Evolutionary conservation across 2,797 vertebrate genomes (phyloP).

Genomic region (Somateria mollissima): DNA sequence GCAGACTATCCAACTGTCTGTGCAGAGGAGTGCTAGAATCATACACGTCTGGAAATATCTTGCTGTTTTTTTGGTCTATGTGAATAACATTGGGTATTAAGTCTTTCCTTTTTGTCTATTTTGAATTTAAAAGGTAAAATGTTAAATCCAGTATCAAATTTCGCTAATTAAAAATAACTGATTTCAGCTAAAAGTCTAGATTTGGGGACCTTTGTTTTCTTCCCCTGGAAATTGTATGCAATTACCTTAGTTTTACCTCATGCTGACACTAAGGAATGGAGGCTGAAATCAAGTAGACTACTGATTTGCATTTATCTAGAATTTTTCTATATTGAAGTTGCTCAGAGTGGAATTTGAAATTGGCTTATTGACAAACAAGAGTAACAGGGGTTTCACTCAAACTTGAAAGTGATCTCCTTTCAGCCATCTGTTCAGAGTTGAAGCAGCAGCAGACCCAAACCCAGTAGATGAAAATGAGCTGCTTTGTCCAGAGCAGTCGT

Average conservation of each 20-base stretch:
- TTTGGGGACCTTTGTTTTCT: background rate
- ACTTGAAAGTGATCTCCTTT: background rate
- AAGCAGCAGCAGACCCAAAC: background rate
- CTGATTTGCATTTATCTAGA: background rate
- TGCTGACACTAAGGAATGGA: background rate
- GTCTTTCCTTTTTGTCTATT: background rate
- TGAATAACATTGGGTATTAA: background rate
- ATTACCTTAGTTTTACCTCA: background rate
- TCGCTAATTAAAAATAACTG: background rate
- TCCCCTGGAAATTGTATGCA: background rate
- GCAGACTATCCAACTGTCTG: background rate
- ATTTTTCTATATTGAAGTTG: background rate
- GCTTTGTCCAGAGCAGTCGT: background rate
- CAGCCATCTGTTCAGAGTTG: conserved; percentile 10
- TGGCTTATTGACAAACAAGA: background rate
- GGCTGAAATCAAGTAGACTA: background rate
- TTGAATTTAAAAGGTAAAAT: background rate
- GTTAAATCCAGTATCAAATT: background rate
- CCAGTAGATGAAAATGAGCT: background rate
- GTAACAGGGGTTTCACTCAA: conserved; percentile 9
- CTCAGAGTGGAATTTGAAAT: background rate
- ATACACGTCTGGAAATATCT: background rate
- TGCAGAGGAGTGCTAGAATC: background rate
- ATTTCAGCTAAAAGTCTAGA: background rate
- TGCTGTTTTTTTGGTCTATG: background rate